Base-by-base conservation (phyloP, 2,888 invertebrate genomes). In the Andrena fulva region DNA sequence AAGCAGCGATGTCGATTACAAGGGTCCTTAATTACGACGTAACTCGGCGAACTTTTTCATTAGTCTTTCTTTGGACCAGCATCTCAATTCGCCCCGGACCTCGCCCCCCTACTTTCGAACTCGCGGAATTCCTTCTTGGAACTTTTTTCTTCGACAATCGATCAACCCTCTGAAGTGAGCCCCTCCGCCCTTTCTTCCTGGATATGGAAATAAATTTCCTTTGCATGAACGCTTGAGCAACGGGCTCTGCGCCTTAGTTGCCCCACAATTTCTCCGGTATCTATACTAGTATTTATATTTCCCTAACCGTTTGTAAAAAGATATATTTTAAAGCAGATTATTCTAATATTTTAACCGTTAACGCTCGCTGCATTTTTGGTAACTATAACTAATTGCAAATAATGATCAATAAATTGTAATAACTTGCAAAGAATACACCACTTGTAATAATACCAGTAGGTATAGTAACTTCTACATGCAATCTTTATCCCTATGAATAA, bases 1-100 rank as follows among this genome's bases (percentile, higher is more conserved):
- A 78, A 85, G 79, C 84, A 86, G 74, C 66, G 79, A 88, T 83
- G 86, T 82, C 83, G 86, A 88, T 88, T 88, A 88, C 84, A 77
- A 80, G 80, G 42, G 64, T 75, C 60, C 81, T 82, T 88, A 87
- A 88, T 87, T 87, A 82, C 80, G 75, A 75, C 74, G 76, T 77
- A 75, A 82, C 81, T 88, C 71, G 42, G 68, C 33, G 48, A 83
- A 82, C 66, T 83, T 85, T 87, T 86, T 85, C 68, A 72, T 60
- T 83, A 64, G 48, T 50, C 66, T 56, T 74, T 66, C 42, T 76
- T 70, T 35, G 42, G 56, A 7, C 50, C 54, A 35, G 62, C 54
- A 60, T 74, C 79, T 81, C 66, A 63, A 73, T 70, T 80, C 64
- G 48, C 56, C 50, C 64, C 27, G 59, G 24, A 31, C 52, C 56